These are phyloP conservation scores for Chamaetylas fuelleborni DNA, from an alignment of 2,113 vertebrate genomes.

Conservation along the genomic window DNA sequence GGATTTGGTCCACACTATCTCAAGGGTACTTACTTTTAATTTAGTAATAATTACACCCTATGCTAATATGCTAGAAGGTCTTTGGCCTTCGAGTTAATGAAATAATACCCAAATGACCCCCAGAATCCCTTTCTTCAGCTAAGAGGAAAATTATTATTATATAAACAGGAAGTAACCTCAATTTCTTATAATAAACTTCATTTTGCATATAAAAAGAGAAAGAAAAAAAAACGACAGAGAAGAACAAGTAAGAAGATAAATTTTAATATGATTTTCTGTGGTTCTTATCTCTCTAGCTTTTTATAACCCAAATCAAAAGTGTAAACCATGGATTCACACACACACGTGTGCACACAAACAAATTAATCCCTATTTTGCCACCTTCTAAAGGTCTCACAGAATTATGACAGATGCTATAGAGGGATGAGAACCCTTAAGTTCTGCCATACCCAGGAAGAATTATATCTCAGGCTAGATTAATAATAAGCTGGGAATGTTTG, in stretches of 20 bases:
- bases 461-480: background rate
- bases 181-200: constrained; percentile 29
- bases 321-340: background rate
- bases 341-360: background rate
- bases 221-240: background rate
- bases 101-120: constrained; percentile 35
- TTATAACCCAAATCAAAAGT: background rate
- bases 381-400: background rate
- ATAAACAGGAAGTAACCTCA: constrained; percentile 43
- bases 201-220: background rate
- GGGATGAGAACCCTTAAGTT: background rate
- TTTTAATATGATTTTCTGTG: constrained; percentile 24
- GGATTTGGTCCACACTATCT: constrained; percentile 54
- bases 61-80: constrained; percentile 27
- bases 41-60: constrained; percentile 49
- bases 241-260: background rate
- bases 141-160: constrained; percentile 42
- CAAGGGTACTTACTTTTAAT: constrained; percentile 60
- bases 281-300: background rate
- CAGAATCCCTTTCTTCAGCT: constrained; percentile 26
- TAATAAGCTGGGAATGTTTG: background rate
- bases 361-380: background rate
- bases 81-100: constrained; percentile 47
- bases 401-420: background rate
- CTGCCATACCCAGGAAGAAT: background rate